Evolutionary conservation across 2,113 vertebrate genomes (phyloP), one percentile per base, ranked within the genome.

Genomic region (Protobothrops flavoviridis): DNA sequence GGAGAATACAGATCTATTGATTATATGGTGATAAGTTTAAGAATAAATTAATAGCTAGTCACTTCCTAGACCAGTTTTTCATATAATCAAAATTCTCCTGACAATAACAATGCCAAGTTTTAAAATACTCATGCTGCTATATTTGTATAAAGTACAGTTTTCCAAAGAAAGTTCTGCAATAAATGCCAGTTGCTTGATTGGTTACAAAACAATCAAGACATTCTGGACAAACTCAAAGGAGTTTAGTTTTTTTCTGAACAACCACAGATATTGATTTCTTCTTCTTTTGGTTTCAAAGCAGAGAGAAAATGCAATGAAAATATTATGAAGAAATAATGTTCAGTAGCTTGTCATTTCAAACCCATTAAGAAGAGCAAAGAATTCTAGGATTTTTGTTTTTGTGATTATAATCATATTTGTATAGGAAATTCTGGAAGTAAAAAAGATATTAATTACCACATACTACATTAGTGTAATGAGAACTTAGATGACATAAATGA

Each of bases 161-260:
- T 85, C 23, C n/a, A 52, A 87, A 61, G 9, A 87, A 52, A 33
- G 3, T 87, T 88, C 39, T 48, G 61, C 61, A 43, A 21, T 81
- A 81, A 81, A 21, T 43, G 33, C 39, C 33, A 81, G 20, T 81
- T 81, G 17, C 33, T 21, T 81, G 7, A 43, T 3, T 81, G 7
- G 39, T 43, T 81, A 43, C 33, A 81, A 43, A 91, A 50, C 74
- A 81, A 43, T 21, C 57, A 93, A 89, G 74, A 55, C 52, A 85
- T 91, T 91, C 86, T 59, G 33, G 92, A 88, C 81, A 87, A 45
- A 91, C 89, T 93, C n/a, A 39, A 93, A 21, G 53, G 90, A 57
- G 50, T 69, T 93, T 33, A 23, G 23, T 48, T 45, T n/a, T 85
- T 59, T 52, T 56, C 24, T 93, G n/a, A 33, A 87, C 4, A 33